These are phyloP conservation scores for Mythimna loreyi DNA, from an alignment of 2,888 invertebrate genomes.

Conservation along the genomic window DNA sequence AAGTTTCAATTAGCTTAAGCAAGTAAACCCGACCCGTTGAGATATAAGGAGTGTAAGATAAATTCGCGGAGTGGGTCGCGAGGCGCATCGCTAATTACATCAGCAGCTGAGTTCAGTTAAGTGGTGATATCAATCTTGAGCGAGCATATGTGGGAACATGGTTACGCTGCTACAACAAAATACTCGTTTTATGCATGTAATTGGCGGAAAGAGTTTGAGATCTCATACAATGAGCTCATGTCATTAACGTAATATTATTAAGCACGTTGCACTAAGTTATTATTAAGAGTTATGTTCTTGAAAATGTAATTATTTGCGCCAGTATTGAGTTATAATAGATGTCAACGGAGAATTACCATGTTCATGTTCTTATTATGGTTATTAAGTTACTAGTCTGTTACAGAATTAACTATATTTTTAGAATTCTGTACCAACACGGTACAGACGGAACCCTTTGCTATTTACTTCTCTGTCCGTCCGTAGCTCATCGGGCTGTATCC, in stretches of 20 bases:
- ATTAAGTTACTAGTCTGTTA: constrained; percentile 20
- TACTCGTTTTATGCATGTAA: constrained; percentile 68
- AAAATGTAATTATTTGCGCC: constrained; percentile 31
- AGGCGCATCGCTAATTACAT: constrained; percentile 81
- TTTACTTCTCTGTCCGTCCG: too few species aligned
- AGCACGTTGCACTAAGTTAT: constrained; percentile 36
- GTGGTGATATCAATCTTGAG: constrained; percentile 83
- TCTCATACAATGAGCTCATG: constrained; percentile 50
- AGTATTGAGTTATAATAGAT: constrained; percentile 41
- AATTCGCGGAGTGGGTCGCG: constrained; percentile 68
- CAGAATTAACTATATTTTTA: constrained; percentile 7
- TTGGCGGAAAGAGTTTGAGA: constrained; percentile 59
- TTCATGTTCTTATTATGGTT: constrained; percentile 11
- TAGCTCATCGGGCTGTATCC: too few species aligned
- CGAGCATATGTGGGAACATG: constrained; percentile 74
- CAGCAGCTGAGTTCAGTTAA: constrained; percentile 82
- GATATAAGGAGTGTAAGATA: constrained; percentile 71
- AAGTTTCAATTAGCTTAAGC: constrained; percentile 75
- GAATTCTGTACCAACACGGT: too few species aligned
- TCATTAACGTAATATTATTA: constrained; percentile 54
- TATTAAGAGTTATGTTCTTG: constrained; percentile 35
- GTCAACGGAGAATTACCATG: constrained; percentile 31
- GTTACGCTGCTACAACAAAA: constrained; percentile 66
- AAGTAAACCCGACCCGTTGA: constrained; percentile 67
- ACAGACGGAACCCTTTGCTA: too few species aligned